phyloP scores from a whole-genome alignment of 2,113 vertebrate species.

The Alouatta palliata region DNA sequence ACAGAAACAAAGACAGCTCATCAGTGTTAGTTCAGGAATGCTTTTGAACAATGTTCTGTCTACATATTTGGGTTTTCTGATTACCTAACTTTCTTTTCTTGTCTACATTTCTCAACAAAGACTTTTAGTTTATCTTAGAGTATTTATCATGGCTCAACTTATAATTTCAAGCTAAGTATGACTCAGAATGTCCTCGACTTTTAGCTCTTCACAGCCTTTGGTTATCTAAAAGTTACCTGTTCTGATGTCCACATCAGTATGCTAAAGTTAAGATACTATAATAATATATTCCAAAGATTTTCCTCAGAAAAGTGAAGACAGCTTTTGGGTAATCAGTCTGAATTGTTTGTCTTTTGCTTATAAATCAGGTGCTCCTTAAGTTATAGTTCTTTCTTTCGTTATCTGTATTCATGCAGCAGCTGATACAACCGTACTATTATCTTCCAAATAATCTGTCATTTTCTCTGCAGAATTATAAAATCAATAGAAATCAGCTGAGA shows the following conservation, averaged over 20 bases:
- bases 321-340: background rate
- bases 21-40: background rate
- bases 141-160: constrained; percentile 12
- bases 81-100: constrained; percentile 44
- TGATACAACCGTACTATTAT: background rate
- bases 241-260: background rate
- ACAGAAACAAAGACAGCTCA: constrained; percentile 22
- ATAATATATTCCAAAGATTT: background rate
- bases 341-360: constrained; percentile 20
- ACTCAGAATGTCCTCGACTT: background rate
- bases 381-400: constrained; percentile 23
- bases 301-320: background rate
- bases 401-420: constrained; percentile 33
- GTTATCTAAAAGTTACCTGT: background rate
- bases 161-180: constrained; percentile 19
- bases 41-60: constrained; percentile 27
- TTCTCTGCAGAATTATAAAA: constrained; percentile 46
- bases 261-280: background rate
- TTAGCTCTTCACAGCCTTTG: background rate
- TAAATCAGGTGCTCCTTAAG: constrained; percentile 34
- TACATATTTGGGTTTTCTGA: background rate
- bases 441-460: constrained; percentile 37
- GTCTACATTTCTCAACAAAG: constrained; percentile 6
- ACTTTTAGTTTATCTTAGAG: constrained; percentile 10
- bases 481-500: constrained; percentile 25